phyloP scores from a whole-genome alignment of 2,888 invertebrate species.

The Oegoconia quadripuncta region DNA sequence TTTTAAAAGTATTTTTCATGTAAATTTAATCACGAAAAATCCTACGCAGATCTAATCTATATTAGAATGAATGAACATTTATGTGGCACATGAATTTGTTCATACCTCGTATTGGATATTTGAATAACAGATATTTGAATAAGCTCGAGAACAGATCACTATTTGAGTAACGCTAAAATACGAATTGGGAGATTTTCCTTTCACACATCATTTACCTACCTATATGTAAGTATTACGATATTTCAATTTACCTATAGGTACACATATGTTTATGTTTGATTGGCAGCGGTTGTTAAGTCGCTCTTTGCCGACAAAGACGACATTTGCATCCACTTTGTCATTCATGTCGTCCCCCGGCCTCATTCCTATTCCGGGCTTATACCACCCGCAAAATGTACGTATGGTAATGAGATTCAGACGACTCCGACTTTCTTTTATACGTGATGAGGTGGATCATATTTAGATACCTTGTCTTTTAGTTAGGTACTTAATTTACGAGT shows the following conservation, averaged over 20 bases:
- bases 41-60: no score
- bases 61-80: no score
- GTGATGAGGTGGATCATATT: slow-evolving; percentile 39
- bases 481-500: background rate
- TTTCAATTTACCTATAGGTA: slow-evolving; percentile 9
- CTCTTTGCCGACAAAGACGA: slow-evolving; percentile 53
- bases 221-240: background rate
- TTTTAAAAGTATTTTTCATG: no score
- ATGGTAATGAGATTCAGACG: slow-evolving; percentile 61
- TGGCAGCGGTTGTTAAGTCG: slow-evolving; percentile 42
- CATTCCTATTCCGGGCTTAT: slow-evolving; percentile 63
- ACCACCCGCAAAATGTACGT: slow-evolving; percentile 48
- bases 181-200: background rate
- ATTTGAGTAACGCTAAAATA: no score
- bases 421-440: slow-evolving; percentile 57
- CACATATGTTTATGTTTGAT: slow-evolving; percentile 41
- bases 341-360: slow-evolving; percentile 64
- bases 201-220: background rate
- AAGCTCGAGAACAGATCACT: no score
- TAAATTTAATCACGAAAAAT: no score
- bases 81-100: no score
- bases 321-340: slow-evolving; percentile 77
- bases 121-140: no score
- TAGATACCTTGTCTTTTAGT: background rate
- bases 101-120: no score